Conservation (phyloP, 2,888 invertebrate species). For the Scaptomyza reducta region DNA sequence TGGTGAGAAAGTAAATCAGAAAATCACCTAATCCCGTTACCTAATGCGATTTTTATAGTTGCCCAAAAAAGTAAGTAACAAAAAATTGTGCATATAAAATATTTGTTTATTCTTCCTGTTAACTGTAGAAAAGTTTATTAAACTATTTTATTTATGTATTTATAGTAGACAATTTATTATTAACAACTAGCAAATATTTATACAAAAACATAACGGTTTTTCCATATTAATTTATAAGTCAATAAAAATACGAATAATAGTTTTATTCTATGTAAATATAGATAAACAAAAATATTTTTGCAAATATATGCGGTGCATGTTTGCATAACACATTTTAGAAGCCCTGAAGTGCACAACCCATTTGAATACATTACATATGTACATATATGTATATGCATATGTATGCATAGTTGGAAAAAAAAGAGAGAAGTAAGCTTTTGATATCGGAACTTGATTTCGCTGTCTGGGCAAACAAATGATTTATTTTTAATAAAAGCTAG, state of each 20-base stretch:
- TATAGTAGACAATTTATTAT: not conserved
- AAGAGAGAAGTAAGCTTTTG: not conserved
- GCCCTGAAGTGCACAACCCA: constrained; percentile 4
- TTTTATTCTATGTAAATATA: not conserved
- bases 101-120: not conserved
- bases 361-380: not conserved
- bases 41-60: not conserved
- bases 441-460: constrained; percentile 2
- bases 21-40: not conserved
- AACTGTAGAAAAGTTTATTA: too few relatives aligned
- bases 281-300: too few relatives aligned
- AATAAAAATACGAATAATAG: not conserved
- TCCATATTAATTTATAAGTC: not conserved
- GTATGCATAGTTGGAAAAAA: not conserved
- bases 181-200: not conserved
- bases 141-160: not conserved
- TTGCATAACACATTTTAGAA: constrained; percentile 18
- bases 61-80: not conserved
- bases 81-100: not conserved
- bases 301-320: not conserved
- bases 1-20: not conserved
- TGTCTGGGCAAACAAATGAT: constrained; percentile 22
- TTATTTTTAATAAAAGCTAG: constrained; percentile 3
- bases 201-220: not conserved
- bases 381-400: not conserved